Conservation (phyloP, 1,140 invertebrate species). For the Aculops lycopersici region DNA sequence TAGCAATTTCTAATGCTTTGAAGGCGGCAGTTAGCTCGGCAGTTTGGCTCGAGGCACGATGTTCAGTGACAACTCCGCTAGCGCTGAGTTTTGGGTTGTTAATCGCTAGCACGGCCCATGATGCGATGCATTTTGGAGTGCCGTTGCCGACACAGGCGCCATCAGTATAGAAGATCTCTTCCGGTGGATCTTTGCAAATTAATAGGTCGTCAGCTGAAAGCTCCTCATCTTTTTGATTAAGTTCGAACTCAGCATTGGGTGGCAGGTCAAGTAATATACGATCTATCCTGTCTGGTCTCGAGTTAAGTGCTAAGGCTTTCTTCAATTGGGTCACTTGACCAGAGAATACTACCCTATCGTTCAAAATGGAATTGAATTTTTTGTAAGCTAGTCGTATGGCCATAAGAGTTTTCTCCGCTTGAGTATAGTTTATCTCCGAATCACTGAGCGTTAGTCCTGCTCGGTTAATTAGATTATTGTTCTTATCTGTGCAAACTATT, state of each 20-base stretch:
- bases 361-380: not conserved
- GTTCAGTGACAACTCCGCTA: not conserved
- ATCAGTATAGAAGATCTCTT: not conserved
- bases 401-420: not conserved
- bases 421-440: not conserved
- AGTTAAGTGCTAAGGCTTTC: not conserved
- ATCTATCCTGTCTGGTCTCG: not conserved
- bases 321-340: not conserved
- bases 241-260: not conserved
- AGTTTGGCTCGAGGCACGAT: not conserved
- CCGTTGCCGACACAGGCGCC: not conserved
- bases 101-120: not conserved
- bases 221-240: not conserved
- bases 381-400: not conserved
- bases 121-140: not conserved
- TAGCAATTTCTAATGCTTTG: not conserved
- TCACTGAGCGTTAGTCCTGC: not conserved
- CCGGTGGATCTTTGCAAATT: not conserved
- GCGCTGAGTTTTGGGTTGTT: not conserved
- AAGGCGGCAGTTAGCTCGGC: not conserved
- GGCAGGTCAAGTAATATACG: not conserved
- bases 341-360: not conserved
- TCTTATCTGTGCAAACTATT: not conserved
- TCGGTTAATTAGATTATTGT: not conserved
- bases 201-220: not conserved